Conservation (phyloP, 2,888 invertebrate species). For the Philaethria dido region DNA sequence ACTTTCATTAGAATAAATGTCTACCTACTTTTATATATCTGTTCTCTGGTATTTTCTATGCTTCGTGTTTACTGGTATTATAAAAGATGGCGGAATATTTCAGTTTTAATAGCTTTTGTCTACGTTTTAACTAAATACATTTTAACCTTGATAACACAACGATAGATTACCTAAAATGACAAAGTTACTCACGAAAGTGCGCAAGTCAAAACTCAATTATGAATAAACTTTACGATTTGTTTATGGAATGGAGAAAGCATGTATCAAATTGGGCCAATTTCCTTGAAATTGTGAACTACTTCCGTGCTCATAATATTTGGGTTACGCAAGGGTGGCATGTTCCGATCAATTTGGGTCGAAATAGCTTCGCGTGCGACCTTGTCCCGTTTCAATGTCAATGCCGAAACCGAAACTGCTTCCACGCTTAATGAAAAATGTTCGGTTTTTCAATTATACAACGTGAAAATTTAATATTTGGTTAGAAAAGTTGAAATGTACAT, state of each 20-base stretch:
- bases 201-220: background rate
- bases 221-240: background rate
- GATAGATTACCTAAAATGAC: background rate
- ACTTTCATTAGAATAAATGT: conserved; percentile 12
- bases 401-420: conserved; percentile 31
- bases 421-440: conserved; percentile 23
- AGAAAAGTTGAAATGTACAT: background rate
- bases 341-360: conserved; percentile 22
- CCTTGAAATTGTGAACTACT: background rate
- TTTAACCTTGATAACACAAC: background rate
- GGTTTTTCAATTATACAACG: background rate
- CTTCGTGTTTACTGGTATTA: background rate
- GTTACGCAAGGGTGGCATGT: conserved; percentile 33
- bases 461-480: background rate
- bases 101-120: background rate
- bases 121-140: background rate
- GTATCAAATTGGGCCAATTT: conserved; percentile 1
- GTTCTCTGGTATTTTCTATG: background rate
- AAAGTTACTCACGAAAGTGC: background rate
- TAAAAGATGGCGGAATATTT: conserved; percentile 1
- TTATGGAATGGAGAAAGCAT: background rate
- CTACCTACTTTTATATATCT: background rate
- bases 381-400: conserved; percentile 50
- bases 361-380: conserved; percentile 52
- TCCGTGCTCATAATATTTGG: conserved; percentile 11